These are phyloP conservation scores for Drosophila prostipennis DNA, from an alignment of 2,888 invertebrate genomes.

Conservation along the genomic window DNA sequence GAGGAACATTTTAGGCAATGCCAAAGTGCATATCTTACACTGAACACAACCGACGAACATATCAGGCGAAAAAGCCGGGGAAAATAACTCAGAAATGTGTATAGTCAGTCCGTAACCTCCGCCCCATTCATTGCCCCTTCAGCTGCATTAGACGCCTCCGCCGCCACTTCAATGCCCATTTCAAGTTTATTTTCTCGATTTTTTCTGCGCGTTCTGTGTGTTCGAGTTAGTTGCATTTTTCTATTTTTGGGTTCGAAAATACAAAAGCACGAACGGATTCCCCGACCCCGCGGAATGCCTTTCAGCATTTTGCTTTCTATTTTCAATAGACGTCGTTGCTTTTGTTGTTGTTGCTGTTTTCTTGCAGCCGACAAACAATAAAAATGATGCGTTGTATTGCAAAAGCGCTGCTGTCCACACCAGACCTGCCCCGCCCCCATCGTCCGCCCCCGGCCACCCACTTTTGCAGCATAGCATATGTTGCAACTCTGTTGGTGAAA, in stretches of 20 bases:
- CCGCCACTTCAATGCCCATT: constrained; percentile 72
- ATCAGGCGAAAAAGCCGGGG: neutral
- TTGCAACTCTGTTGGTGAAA: constrained; percentile 64
- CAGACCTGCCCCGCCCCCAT: constrained; percentile 16
- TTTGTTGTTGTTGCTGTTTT: constrained; percentile 47
- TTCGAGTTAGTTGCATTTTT: constrained; percentile 59
- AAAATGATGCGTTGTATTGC: constrained; percentile 77
- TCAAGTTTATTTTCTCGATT: constrained; percentile 48
- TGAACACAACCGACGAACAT: neutral
- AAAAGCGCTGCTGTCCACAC: constrained; percentile 71
- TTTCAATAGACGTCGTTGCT: constrained; percentile 67
- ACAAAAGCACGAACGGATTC: constrained; percentile 70
- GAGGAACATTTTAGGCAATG: constrained; percentile 10
- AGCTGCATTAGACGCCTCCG: constrained; percentile 64
- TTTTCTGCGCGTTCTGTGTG: constrained; percentile 10
- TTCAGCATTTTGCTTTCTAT: constrained; percentile 71
- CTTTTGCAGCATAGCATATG: constrained; percentile 55
- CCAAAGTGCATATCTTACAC: constrained; percentile 29
- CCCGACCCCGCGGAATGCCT: constrained; percentile 47
- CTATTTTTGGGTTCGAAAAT: constrained; percentile 71
- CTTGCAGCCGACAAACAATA: constrained; percentile 68
- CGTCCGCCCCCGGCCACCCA: neutral
- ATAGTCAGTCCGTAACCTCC: constrained; percentile 13
- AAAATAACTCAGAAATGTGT: constrained; percentile 50
- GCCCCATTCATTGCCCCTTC: constrained; percentile 40